Evolutionary conservation across 2,888 invertebrate species (phyloP).

Genomic region (Tetranychus piercei): DNA sequence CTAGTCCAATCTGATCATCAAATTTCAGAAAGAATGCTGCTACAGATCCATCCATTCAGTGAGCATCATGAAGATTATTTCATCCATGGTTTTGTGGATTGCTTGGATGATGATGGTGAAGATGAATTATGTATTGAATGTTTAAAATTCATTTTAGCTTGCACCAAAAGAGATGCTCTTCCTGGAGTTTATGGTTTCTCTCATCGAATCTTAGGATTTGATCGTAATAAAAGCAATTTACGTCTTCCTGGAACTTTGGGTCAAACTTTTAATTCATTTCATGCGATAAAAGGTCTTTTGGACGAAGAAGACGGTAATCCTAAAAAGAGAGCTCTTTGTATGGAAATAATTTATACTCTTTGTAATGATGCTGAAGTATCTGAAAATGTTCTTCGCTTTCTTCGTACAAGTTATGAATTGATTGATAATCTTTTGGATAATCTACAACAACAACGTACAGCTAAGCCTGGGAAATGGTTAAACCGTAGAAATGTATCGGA

Average conservation of each 20-base stretch:
- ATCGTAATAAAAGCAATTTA: constrained; percentile 16
- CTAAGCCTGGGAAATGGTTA: not conserved
- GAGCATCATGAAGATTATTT: constrained; percentile 33
- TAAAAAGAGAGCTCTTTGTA: constrained; percentile 19
- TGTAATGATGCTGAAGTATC: constrained; percentile 18
- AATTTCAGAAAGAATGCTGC: constrained; percentile 18
- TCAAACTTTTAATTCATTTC: constrained; percentile 22
- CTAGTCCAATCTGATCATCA: constrained; percentile 17
- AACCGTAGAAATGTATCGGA: constrained; percentile 16
- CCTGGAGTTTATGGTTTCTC: constrained; percentile 16
- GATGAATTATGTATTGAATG: constrained; percentile 32
- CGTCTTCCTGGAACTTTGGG: constrained; percentile 16
- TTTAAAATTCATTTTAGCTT: constrained; percentile 20
- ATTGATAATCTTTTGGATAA: constrained; percentile 17
- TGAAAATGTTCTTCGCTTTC: constrained; percentile 18
- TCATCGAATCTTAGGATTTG: constrained; percentile 22
- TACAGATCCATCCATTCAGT: constrained; percentile 17
- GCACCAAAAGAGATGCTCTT: constrained; percentile 14
- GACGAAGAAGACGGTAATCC: constrained; percentile 14
- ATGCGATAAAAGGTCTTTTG: constrained; percentile 20
- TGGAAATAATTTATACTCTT: constrained; percentile 22
- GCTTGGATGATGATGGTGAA: constrained; percentile 44
- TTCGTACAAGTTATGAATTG: constrained; percentile 23
- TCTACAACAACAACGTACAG: not conserved
- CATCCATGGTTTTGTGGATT: constrained; percentile 66